A percentile compares a stretch with the other conserved stretches of the same genome.
Evolutionary conservation across 2,797 vertebrate genomes (phyloP).

Genomic region (Serranus cabrilla): DNA sequence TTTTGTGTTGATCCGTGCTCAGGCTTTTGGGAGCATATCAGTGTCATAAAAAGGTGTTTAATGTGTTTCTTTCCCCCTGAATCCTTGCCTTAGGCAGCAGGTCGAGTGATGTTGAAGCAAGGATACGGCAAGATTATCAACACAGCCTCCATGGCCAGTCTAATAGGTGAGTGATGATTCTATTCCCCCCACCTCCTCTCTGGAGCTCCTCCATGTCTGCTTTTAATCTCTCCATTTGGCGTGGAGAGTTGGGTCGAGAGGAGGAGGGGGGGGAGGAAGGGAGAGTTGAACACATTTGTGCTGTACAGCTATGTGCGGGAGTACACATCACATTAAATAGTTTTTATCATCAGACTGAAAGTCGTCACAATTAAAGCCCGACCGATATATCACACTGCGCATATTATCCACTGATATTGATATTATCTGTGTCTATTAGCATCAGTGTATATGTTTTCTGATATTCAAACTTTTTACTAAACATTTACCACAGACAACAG

Average conservation of each 20-base stretch:
- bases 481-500: too few relatives aligned
- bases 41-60: constrained; percentile 88
- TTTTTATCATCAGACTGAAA: constrained; percentile 35
- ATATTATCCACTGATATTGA: too few relatives aligned
- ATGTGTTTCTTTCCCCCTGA: constrained; percentile 78
- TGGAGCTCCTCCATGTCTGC: constrained; percentile 74
- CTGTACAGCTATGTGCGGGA: constrained; percentile 31
- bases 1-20: constrained; percentile 72
- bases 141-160: constrained; percentile 95
- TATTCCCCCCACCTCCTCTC: constrained; percentile 66
- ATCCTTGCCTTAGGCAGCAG: constrained; percentile 92
- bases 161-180: constrained; percentile 96
- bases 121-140: constrained; percentile 97
- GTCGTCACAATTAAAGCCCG: constrained; percentile 1
- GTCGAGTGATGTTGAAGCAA: constrained; percentile 95
- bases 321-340: constrained; percentile 35
- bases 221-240: constrained; percentile 74
- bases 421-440: too few relatives aligned
- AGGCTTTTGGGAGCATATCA: constrained; percentile 88
- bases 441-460: too few relatives aligned
- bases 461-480: too few relatives aligned
- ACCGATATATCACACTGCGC: too few relatives aligned
- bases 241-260: constrained; percentile 44
- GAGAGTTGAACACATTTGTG: constrained; percentile 53
- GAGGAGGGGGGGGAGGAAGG: constrained; percentile 12